These are phyloP conservation scores for Carollia perspicillata DNA, from an alignment of 2,113 vertebrate species.

Conservation along the genomic window DNA sequence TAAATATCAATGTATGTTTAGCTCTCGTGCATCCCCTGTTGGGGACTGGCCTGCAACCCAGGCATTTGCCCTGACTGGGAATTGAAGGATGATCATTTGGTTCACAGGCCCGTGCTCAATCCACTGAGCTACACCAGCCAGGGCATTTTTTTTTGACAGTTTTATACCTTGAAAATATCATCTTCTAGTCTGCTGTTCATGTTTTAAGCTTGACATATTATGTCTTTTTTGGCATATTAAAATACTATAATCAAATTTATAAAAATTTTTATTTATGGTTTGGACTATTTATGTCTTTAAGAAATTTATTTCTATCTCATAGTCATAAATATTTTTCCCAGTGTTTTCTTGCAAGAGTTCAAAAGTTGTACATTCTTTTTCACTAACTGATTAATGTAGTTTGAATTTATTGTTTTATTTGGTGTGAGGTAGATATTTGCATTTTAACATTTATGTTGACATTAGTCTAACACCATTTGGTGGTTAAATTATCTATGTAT, in stretches of 20 bases:
- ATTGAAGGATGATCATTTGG: no score
- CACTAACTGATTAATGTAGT: neutral
- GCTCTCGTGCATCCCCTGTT: no score
- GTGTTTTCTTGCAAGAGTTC: neutral
- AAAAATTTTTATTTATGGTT: neutral
- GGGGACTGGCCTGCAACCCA: no score
- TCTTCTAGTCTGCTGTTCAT: neutral
- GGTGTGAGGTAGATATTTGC: neutral
- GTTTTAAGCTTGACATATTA: neutral
- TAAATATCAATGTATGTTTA: no score
- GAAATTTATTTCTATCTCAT: neutral
- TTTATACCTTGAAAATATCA: neutral
- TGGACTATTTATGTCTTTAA: neutral
- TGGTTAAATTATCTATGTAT: neutral
- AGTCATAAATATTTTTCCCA: neutral
- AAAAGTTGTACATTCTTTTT: neutral
- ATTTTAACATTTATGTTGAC: neutral
- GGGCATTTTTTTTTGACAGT: no score
- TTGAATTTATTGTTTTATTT: neutral
- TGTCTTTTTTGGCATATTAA: neutral
- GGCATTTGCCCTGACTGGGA: no score
- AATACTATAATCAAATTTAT: neutral
- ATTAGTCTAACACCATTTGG: neutral
- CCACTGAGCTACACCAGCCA: no score
- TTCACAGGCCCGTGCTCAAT: no score